Conservation (phyloP, 2,113 vertebrate species). For the Cheirogaleus medius region DNA sequence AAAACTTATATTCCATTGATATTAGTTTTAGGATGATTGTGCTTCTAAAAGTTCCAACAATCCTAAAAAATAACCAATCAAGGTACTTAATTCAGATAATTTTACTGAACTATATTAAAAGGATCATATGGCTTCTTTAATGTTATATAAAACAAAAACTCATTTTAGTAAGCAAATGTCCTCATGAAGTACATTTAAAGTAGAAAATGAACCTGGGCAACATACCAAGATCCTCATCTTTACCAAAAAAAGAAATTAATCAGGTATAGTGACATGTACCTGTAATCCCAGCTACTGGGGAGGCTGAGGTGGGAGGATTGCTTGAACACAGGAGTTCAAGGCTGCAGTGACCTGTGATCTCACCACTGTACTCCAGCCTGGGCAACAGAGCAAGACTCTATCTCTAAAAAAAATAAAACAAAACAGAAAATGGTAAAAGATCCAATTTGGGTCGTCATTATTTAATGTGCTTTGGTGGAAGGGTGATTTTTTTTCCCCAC, state of each 20-base stretch:
- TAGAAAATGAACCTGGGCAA: too few species aligned
- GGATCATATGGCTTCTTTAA: background rate
- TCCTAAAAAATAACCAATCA: constrained; percentile 44
- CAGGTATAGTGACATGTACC: too few species aligned
- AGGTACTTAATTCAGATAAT: background rate
- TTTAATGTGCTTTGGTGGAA: background rate
- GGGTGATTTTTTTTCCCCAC: background rate
- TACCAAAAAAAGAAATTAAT: too few species aligned
- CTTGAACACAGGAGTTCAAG: too few species aligned
- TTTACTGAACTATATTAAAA: constrained; percentile 33
- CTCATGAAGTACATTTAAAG: constrained; percentile 16
- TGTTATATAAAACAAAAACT: constrained; percentile 32
- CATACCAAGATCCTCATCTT: too few species aligned
- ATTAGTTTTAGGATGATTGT: background rate
- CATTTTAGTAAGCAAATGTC: constrained; percentile 23
- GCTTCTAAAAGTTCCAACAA: background rate
- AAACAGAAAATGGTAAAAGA: background rate
- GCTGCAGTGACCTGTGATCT: too few species aligned
- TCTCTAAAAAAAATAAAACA: too few species aligned
- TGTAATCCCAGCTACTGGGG: too few species aligned
- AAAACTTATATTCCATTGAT: background rate
- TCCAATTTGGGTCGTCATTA: constrained; percentile 11
- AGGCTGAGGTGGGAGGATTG: too few species aligned
- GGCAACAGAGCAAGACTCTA: too few species aligned
- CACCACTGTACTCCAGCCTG: too few species aligned